These are phyloP conservation scores for Hippocampus abdominalis DNA, from an alignment of 2,113 vertebrate genomes.

Conservation along the genomic window DNA sequence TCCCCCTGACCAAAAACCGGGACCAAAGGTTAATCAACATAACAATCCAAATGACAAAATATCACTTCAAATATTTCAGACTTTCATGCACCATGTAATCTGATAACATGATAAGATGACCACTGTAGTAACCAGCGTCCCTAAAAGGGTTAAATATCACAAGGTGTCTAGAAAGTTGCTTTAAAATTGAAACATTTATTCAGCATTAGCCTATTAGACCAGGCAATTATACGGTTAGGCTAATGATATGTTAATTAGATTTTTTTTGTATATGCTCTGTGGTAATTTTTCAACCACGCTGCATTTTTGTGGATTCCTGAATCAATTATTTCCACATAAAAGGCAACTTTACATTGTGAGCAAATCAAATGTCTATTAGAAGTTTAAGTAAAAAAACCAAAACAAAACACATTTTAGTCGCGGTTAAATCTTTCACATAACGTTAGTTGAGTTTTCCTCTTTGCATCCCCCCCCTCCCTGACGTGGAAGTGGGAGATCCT, in stretches of 20 bases:
- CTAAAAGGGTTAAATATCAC: background rate
- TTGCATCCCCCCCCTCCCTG: slow-evolving; percentile 42
- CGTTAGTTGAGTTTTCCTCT: slow-evolving; percentile 48
- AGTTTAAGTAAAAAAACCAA: background rate
- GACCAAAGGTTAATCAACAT: slow-evolving; percentile 7
- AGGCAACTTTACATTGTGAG: background rate
- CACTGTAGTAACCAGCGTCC: no score
- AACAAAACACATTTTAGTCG: background rate
- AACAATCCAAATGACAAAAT: background rate
- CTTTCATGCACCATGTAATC: no score
- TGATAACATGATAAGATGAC: no score
- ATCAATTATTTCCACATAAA: background rate
- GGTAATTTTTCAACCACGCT: background rate
- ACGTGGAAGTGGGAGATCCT: slow-evolving; percentile 66
- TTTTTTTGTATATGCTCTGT: background rate
- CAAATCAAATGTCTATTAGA: background rate
- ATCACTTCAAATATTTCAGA: background rate
- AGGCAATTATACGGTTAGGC: background rate
- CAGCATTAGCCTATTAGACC: background rate
- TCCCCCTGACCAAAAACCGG: slow-evolving; percentile 15
- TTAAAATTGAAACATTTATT: background rate
- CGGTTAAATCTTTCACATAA: slow-evolving; percentile 29
- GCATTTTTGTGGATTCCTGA: background rate
- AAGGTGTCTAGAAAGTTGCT: background rate
- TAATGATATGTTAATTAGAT: background rate